These are phyloP conservation scores for Trichogramma evanescens DNA, from an alignment of 2,888 invertebrate species.

Conservation along the genomic window DNA sequence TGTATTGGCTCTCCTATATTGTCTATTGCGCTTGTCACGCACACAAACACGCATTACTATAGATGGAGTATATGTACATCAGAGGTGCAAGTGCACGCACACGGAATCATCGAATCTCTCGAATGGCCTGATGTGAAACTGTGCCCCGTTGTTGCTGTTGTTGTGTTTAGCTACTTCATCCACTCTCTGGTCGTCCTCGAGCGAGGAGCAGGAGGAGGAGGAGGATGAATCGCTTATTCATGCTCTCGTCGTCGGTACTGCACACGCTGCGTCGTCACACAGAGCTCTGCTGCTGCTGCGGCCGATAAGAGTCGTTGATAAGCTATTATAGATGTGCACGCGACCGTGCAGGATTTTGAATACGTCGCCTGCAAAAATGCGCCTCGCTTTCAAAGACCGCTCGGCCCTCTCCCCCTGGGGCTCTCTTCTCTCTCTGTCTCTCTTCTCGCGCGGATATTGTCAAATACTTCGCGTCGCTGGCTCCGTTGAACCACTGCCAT, in stretches of 20 bases:
- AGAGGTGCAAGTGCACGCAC: neutral
- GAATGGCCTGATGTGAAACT: neutral
- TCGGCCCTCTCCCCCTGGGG: too few species aligned
- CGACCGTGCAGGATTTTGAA: too few species aligned
- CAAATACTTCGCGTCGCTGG: too few species aligned
- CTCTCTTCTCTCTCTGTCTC: too few species aligned
- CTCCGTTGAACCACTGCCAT: too few species aligned
- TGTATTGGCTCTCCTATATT: too few species aligned
- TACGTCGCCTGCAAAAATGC: too few species aligned
- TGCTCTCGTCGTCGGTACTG: neutral
- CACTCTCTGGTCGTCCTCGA: neutral
- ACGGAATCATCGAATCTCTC: neutral
- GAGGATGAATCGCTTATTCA: constrained; percentile 10
- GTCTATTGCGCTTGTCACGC: too few species aligned
- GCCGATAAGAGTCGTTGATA: constrained; percentile 17
- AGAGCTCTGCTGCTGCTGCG: neutral
- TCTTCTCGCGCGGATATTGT: too few species aligned
- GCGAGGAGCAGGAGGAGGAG: neutral
- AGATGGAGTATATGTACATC: too few species aligned
- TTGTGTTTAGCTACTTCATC: neutral
- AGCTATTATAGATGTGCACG: constrained; percentile 4
- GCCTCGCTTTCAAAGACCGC: too few species aligned
- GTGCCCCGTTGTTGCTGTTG: neutral
- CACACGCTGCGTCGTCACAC: neutral
- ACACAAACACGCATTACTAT: too few species aligned